Evolutionary conservation across 2,888 invertebrate genomes (phyloP).

Genomic region (Heliconius charithonia): DNA sequence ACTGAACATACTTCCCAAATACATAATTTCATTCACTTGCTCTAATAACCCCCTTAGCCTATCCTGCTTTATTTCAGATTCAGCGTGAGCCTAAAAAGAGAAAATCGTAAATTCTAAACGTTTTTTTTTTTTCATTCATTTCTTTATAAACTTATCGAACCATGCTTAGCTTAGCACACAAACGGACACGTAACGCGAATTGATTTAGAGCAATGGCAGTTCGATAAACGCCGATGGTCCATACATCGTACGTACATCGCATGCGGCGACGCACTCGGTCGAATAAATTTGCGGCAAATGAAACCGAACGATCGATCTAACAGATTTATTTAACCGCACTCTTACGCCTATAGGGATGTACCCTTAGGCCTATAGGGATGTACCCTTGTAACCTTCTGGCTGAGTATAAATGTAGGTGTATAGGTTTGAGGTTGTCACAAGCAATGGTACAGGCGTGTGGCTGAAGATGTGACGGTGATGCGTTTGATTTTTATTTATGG

Average conservation of each 20-base stretch:
- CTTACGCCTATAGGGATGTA: constrained; percentile 36
- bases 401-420: background rate
- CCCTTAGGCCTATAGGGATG: constrained; percentile 27
- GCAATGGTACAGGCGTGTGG: background rate
- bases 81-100: too few relatives aligned
- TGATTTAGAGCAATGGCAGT: constrained; percentile 34
- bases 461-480: background rate
- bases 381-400: background rate
- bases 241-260: constrained; percentile 43
- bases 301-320: constrained; percentile 51
- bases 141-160: background rate
- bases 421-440: background rate
- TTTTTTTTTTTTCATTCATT: too few relatives aligned
- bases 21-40: too few relatives aligned
- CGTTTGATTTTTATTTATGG: too few relatives aligned
- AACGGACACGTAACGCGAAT: constrained; percentile 16
- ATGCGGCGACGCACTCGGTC: constrained; percentile 49
- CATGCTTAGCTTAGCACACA: background rate
- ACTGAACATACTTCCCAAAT: too few relatives aligned
- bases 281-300: constrained; percentile 51
- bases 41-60: background rate
- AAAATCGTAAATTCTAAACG: too few relatives aligned
- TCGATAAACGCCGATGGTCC: constrained; percentile 34
- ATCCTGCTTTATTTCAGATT: too few relatives aligned
- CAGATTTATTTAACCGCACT: constrained; percentile 52